Conservation (phyloP, 2,888 invertebrate species). For the Rhingia campestris region DNA sequence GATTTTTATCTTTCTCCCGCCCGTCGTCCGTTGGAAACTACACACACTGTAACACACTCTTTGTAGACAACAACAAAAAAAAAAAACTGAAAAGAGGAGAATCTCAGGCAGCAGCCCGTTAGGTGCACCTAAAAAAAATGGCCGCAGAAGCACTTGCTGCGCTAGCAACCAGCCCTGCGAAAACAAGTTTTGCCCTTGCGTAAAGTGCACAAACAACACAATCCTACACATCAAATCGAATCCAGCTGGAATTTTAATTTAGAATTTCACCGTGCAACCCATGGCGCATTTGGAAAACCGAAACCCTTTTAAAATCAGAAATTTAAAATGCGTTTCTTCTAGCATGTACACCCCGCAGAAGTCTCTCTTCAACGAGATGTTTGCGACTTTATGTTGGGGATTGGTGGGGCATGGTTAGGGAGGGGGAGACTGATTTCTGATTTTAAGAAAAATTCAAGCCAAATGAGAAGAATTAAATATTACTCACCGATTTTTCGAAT, state of each 20-base stretch:
- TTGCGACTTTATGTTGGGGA: not conserved
- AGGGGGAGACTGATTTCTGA: too few relatives aligned
- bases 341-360: conserved; percentile 24
- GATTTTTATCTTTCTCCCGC: conserved; percentile 1
- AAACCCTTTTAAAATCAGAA: not conserved
- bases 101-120: conserved; percentile 30
- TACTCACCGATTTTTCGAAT: conserved; percentile 94
- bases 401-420: too few relatives aligned
- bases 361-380: not conserved
- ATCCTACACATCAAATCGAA: conserved; percentile 17
- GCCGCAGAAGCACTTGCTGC: conserved; percentile 56
- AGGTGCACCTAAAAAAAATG: conserved; percentile 57
- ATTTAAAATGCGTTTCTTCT: conserved; percentile 6
- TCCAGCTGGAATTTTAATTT: conserved; percentile 39
- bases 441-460: not conserved
- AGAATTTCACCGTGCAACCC: conserved; percentile 40
- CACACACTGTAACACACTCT: conserved; percentile 11
- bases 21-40: not conserved
- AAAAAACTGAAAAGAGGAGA: conserved; percentile 6
- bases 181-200: conserved; percentile 63
- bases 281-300: conserved; percentile 5
- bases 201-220: conserved; percentile 18
- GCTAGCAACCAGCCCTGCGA: conserved; percentile 18
- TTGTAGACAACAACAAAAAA: not conserved
- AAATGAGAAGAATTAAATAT: conserved; percentile 25